Evolutionary conservation across 2,888 invertebrate species (phyloP), one percentile per base, ranked within the genome.

Genomic region (Heterodera filipjevi): DNA sequence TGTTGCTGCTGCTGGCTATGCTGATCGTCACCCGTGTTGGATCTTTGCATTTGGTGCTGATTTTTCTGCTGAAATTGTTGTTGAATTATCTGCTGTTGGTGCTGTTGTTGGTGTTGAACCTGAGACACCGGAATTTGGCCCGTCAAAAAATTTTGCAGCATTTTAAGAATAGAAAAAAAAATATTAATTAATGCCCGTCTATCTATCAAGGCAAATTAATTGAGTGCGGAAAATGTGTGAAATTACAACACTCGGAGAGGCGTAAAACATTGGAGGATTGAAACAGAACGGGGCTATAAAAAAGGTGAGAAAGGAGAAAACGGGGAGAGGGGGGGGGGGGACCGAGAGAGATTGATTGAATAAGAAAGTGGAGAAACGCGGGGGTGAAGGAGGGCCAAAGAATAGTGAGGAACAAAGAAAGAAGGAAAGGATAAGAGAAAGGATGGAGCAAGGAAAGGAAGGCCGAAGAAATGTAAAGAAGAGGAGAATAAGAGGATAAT

Each of bases 71-170:
- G 73, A 73, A 64, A 39, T 39, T 39, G 68, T 19, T 75, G 75
- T 35, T 75, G 75, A 14, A 53, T 44, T 14, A 66, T 27, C 66
- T 75, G 75, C 8, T 75, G 75, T 8, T 75, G 68, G 19, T 49
- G 53, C 19, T 73, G 74, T 19, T 71, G 73, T n/a, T 73, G 73
- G 33, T 71, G 73, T n/a, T 73, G 73, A 39, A 22, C 53, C 53
- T 53, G 53, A 27, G 59, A 27, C 27, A 59, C 27, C 59, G 59
- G 59, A 59, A 59, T 59, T 59, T 59, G 33, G 30, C 68, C 68
- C 33, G 32, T 68, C 68, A 75, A 49, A 35, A 33, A 75, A 64
- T 75, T 75, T n/a, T 75, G 75, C 30, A 75, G 75, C 75, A 75
- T 75, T 75, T 53, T 44, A n/a, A 71, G n/a, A 71, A 33, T 5